Base-by-base conservation (phyloP, 2,797 vertebrate species). In the Silurus lanzhouensis region DNA sequence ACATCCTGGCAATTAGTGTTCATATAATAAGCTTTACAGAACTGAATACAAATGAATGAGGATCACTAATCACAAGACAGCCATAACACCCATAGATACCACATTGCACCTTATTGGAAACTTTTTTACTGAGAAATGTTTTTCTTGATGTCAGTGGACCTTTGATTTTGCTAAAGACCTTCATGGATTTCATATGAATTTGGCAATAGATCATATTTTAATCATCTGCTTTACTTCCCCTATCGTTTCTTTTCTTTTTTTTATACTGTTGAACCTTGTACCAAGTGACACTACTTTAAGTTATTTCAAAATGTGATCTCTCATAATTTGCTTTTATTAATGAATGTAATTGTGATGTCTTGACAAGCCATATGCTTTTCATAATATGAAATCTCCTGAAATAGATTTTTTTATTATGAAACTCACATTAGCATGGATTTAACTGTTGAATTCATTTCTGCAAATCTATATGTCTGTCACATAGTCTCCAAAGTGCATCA, bases 21-120 rank as follows among this genome's bases (percentile, higher is more conserved):
- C 27, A 4, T 64, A 22, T 20, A n/a, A 78, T 8, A 63, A 44
- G 44, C n/a, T 12, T 60, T 6, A 80, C 38, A 80, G 15, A 17
- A 70, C 17, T 52, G 44, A 81, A 81, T 63, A 67, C 48, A 57
- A 68, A 57, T 55, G 15, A 46, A 66, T 67, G 10, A 55, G 17
- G 15, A 31, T 66, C 10, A 81, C 60, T n/a, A 15, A 44, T 81
- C 58, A 57, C 55, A 70, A 48, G 60, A 81, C n/a, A 44, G 58
- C 1, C 19, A 10, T 74, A 48, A 44, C 9, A 25, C 20, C 66
- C 13, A 74, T 12, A 25, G 20, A 68, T 31, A 31, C 13, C 55
- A 27, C 20, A 25, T 7, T 66, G 84, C 79, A 85, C 72, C 80
- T 86, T 86, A 76, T 60, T 74, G 48, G 10, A 9, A 52, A 52